Evolutionary conservation across 2,797 vertebrate species (phyloP), one percentile per base, ranked within the genome.

Genomic region (Clarias fuscus): DNA sequence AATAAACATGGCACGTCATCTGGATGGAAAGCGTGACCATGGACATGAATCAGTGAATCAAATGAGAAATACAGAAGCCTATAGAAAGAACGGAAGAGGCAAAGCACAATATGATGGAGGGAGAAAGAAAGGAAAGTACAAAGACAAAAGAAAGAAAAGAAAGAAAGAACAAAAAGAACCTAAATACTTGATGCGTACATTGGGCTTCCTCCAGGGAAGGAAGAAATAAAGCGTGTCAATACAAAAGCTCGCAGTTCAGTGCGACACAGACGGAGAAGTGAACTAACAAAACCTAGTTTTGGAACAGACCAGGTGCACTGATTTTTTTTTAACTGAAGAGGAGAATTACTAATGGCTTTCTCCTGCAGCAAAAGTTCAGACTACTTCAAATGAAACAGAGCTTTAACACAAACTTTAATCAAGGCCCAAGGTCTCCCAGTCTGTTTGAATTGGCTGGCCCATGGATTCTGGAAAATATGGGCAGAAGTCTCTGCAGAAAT

Each of bases 1-100:
- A 90, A 90, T 87, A 91, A 90, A 90, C 86, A 85, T 22, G 76
- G 20, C 27, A 17, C 33, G 79, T 78, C 85, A 58, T 81, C 64
- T 80, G 83, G 65, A 56, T 61, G 84, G 48, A 58, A 64, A 73
- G 81, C 88, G 81, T 83, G 86, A 90, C 73, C 14, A 30, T 30
- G 22, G 20, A 85, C 65, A 53, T 56, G 71, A 61, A 4, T 59
- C 15, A 22, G 33, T 65, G 40, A 56, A 73, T 82, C 83, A 27
- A 71, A 81, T 56, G 62, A 70, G n/a, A 73, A 37, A 11, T 40
- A 20, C 18, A 20, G 82, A 53, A 65, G 13, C 30, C 62, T n/a
- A 30, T 0, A 15, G n/a, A 24, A 90, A 83, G 79, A 81, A 90
- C 61, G 67, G 58, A 59, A 67, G 27, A 82, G 43, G 18, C 56